Evolutionary conservation across 1,140 invertebrate genomes (phyloP).

Genomic region (Vanessa tameamea): DNA sequence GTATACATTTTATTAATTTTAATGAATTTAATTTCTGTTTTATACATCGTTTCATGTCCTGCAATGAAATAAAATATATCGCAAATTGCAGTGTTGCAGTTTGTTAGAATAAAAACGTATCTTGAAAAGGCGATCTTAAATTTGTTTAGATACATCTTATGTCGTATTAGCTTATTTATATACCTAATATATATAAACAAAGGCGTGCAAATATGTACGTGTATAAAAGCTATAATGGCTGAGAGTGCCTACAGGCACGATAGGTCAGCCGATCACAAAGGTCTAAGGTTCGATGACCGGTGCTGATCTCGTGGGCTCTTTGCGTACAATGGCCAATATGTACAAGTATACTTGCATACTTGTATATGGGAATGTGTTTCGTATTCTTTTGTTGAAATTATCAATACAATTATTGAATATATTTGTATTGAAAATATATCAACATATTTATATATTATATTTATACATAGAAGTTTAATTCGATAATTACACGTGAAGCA

Average conservation of each 20-base stretch:
- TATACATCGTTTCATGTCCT: too few species aligned
- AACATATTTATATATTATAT: too few species aligned
- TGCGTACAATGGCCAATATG: constrained; percentile 2
- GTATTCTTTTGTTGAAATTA: constrained; percentile 5
- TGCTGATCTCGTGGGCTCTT: constrained; percentile 17
- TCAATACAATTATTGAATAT: not conserved
- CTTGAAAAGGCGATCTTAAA: too few species aligned
- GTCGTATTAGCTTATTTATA: not conserved
- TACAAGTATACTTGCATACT: not conserved
- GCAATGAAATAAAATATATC: too few species aligned
- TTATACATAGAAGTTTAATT: too few species aligned
- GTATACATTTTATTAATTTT: too few species aligned
- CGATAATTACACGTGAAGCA: too few species aligned
- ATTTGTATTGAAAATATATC: not conserved
- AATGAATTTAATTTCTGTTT: too few species aligned
- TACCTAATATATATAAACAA: not conserved
- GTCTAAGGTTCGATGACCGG: constrained; percentile 16
- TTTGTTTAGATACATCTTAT: too few species aligned
- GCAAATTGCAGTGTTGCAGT: too few species aligned
- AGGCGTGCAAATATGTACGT: not conserved
- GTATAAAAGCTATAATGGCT: constrained; percentile 13
- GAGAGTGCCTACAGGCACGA: constrained; percentile 15
- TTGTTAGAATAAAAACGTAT: too few species aligned
- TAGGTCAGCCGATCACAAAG: constrained; percentile 24
- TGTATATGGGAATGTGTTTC: not conserved